A percentile compares a stretch with the other conserved stretches of the same genome.
Conservation (phyloP, 2,888 invertebrate genomes). For the Thymelicus lineola region DNA sequence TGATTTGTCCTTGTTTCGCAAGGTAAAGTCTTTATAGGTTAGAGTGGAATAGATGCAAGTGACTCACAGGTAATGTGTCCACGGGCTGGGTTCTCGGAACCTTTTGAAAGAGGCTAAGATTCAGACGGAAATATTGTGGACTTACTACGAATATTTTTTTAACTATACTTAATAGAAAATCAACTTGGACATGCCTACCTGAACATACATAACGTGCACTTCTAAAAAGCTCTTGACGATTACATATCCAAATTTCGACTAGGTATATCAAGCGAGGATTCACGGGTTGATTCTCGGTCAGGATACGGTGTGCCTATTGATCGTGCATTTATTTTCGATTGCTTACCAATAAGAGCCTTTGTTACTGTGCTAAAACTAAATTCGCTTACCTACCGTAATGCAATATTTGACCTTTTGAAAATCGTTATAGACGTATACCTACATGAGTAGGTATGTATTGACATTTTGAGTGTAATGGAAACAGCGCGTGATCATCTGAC, state of each 20-base stretch:
- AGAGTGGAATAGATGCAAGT: conserved; percentile 29
- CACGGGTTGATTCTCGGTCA: too few relatives aligned
- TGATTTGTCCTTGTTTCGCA: conserved; percentile 35
- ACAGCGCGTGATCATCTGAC: conserved; percentile 49
- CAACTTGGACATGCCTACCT: too few relatives aligned
- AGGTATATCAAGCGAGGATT: too few relatives aligned
- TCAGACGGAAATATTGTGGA: not conserved
- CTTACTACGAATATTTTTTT: too few relatives aligned
- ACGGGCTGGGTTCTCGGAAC: conserved; percentile 14
- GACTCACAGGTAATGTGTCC: conserved; percentile 31
- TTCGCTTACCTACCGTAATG: not conserved
- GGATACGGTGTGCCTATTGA: too few relatives aligned
- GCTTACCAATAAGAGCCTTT: not conserved
- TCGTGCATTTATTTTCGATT: not conserved
- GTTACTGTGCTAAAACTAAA: not conserved
- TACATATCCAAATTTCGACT: too few relatives aligned
- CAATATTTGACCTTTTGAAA: not conserved
- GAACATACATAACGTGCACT: too few relatives aligned
- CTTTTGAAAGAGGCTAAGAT: not conserved
- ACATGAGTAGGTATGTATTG: not conserved
- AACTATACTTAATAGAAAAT: too few relatives aligned
- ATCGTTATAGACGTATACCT: not conserved
- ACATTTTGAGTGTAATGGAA: conserved; percentile 27
- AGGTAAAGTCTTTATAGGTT: conserved; percentile 29
- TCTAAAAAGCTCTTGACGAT: too few relatives aligned